phyloP scores from a whole-genome alignment of 30 jellyfish, hydroid and myxozoan genomes.

The Chrysaora quinquecirrha region DNA sequence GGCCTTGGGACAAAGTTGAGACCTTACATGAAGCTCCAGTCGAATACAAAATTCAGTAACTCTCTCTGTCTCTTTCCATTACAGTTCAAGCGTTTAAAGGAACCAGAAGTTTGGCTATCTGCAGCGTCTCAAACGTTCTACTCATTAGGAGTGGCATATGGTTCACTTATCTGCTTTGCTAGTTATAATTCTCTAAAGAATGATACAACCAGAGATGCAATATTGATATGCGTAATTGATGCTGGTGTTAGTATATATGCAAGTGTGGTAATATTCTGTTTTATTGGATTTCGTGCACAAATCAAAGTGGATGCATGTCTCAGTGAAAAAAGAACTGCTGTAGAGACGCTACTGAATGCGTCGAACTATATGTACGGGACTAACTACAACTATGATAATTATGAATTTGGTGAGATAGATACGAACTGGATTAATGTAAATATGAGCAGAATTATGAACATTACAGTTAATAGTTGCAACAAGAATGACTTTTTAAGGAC shows the following conservation, averaged over 20 bases:
- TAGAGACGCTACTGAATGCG: slow-evolving; percentile 37
- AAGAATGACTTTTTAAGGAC: slow-evolving; percentile 51
- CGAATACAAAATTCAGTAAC: too few species aligned
- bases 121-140: slow-evolving; percentile 98
- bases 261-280: slow-evolving; percentile 95
- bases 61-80: not conserved
- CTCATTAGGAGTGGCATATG: slow-evolving; percentile 98
- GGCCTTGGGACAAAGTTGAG: too few species aligned
- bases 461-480: slow-evolving; percentile 57
- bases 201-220: slow-evolving; percentile 97
- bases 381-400: slow-evolving; percentile 59
- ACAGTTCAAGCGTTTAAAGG: slow-evolving; percentile 81
- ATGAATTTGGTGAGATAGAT: slow-evolving; percentile 53
- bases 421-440: slow-evolving; percentile 34
- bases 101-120: slow-evolving; percentile 92
- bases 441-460: slow-evolving; percentile 40
- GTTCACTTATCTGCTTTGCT: slow-evolving; percentile 98
- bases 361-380: slow-evolving; percentile 68
- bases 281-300: slow-evolving; percentile 98
- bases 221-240: slow-evolving; percentile 86
- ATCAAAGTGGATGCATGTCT: slow-evolving; percentile 82
- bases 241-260: slow-evolving; percentile 99
- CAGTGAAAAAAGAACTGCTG: slow-evolving; percentile 17
- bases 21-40: too few species aligned
- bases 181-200: slow-evolving; percentile 96